Evolutionary conservation across 2,797 vertebrate species (phyloP).

Genomic region (Acipenser transmontanus): DNA sequence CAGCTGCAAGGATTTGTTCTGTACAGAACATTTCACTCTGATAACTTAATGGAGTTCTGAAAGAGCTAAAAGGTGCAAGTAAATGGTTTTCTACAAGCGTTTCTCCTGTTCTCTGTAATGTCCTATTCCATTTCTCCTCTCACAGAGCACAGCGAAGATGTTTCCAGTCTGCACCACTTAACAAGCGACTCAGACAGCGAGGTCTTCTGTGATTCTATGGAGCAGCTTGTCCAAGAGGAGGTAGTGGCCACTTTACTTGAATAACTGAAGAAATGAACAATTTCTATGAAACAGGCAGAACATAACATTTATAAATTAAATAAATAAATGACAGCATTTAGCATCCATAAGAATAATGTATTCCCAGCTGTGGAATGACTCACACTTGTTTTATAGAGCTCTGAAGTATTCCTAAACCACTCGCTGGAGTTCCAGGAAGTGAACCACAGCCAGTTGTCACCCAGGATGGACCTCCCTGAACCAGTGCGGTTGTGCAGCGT

Average conservation of each 20-base stretch:
- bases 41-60: neutral
- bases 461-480: constrained; percentile 17
- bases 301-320: too few relatives aligned
- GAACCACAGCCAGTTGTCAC: constrained; percentile 36
- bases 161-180: constrained; percentile 64
- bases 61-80: too few relatives aligned
- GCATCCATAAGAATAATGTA: too few relatives aligned
- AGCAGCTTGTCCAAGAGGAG: constrained; percentile 91
- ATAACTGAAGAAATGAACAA: too few relatives aligned
- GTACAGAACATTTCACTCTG: constrained; percentile 9
- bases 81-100: neutral
- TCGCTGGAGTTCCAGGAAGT: constrained; percentile 59
- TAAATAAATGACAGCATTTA: too few relatives aligned
- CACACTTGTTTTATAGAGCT: constrained; percentile 36
- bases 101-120: neutral
- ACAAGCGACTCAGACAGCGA: constrained; percentile 96
- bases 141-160: constrained; percentile 57
- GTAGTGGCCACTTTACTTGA: constrained; percentile 42
- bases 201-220: constrained; percentile 95
- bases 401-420: constrained; percentile 54
- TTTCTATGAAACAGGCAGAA: too few relatives aligned
- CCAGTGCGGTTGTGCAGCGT: neutral
- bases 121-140: neutral
- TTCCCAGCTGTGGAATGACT: too few relatives aligned
- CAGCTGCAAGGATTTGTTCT: neutral